Evolutionary conservation across 2,113 vertebrate species (phyloP).

Genomic region (Romanogobio albipinnatus): DNA sequence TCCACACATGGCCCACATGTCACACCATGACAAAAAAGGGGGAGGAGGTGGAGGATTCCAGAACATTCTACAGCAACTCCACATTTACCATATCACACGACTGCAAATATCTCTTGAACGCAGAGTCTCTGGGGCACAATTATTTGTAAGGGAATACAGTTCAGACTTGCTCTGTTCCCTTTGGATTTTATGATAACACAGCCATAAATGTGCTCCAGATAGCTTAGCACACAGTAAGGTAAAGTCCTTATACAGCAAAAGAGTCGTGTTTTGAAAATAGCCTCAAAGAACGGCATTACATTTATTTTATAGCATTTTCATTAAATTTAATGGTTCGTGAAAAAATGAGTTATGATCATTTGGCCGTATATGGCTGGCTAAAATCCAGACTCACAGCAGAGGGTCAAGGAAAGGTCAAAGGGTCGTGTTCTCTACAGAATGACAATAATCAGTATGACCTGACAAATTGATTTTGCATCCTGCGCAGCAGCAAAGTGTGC

Average conservation of each 20-base stretch:
- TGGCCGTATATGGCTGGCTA: constrained; percentile 44
- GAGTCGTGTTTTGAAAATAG: constrained; percentile 52
- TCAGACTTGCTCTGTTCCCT: constrained; percentile 31
- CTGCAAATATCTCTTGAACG: constrained; percentile 57
- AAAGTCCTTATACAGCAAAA: constrained; percentile 52
- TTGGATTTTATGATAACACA: constrained; percentile 41
- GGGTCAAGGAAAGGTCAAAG: constrained; percentile 59
- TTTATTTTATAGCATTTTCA: constrained; percentile 51
- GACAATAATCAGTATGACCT: constrained; percentile 63
- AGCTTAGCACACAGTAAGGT: neutral
- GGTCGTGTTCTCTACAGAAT: constrained; percentile 57
- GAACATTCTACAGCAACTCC: constrained; percentile 48
- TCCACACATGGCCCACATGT: constrained; percentile 48
- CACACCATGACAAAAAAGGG: constrained; percentile 34
- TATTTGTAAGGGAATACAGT: constrained; percentile 44
- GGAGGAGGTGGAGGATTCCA: constrained; percentile 30
- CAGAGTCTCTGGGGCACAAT: constrained; percentile 44
- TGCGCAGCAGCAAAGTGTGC: constrained; percentile 47
- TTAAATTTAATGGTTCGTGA: constrained; percentile 51
- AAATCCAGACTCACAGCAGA: constrained; percentile 53
- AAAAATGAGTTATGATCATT: constrained; percentile 52
- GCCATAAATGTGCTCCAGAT: constrained; percentile 36
- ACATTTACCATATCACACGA: constrained; percentile 49
- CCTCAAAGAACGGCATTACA: constrained; percentile 41
- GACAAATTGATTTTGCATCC: constrained; percentile 63